Evolutionary conservation across 2,113 vertebrate species (phyloP).

Genomic region (Hepsetus odoe): DNA sequence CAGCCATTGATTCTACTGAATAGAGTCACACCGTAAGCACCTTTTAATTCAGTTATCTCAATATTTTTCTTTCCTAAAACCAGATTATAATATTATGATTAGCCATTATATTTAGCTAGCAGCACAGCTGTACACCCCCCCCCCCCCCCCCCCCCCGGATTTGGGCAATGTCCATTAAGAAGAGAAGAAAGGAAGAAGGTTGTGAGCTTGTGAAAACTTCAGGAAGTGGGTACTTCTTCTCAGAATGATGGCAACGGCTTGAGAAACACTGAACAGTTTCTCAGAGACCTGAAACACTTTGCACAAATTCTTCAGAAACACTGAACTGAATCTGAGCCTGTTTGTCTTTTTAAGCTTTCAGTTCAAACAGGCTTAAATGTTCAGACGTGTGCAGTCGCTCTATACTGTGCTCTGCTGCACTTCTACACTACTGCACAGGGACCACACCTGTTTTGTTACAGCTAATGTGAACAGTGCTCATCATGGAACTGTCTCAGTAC

Average conservation of each 20-base stretch:
- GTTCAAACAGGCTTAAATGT: no score
- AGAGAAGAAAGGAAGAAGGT: neutral
- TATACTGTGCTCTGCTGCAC: no score
- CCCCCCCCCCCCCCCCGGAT: neutral
- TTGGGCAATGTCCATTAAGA: neutral
- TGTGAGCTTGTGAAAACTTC: neutral
- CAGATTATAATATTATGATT: no score
- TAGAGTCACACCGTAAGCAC: neutral
- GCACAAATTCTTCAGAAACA: neutral
- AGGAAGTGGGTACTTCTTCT: neutral
- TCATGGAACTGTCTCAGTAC: no score
- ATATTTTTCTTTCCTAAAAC: neutral
- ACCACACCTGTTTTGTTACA: no score
- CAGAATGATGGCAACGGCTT: neutral
- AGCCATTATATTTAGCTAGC: neutral
- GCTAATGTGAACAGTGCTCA: no score
- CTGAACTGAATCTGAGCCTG: neutral
- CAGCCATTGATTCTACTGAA: neutral
- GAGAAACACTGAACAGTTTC: neutral
- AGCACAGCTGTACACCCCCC: no score
- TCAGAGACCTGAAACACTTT: neutral
- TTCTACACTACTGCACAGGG: no score
- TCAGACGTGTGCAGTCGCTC: no score
- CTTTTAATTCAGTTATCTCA: neutral
- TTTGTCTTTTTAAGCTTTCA: neutral